Base-by-base conservation (phyloP, 2,888 invertebrate genomes). In the Xylota sylvarum region DNA sequence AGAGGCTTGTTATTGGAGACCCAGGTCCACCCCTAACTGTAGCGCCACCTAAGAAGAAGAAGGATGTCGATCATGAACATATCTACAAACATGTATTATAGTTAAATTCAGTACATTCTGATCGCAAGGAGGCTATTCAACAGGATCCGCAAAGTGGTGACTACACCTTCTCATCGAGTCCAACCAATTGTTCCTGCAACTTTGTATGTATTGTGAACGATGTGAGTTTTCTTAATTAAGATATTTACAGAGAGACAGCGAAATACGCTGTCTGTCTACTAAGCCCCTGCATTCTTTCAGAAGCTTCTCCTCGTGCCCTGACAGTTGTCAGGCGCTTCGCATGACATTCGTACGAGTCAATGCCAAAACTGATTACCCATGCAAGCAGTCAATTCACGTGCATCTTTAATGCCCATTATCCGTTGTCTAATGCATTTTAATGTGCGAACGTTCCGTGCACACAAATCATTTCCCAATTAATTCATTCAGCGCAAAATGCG, bases 361-460 rank as follows among this genome's bases (percentile, higher is more conserved):
- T 80, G 65, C 23, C 69, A 65, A 65, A 72, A 62, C 43, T 70
- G 32, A 60, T 77, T 77, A 50, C 19, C 35, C 10, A 69, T 69
- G 58, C 32, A 65, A 64, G 46, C 32, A 70, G 52, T 74, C 80
- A 80, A 9, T 74, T 56, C 64, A 80, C 70, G 70, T 80, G 85
- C 85, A 70, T 40, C 60, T 85, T 48, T 56, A 82, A 48, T 60
- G 32, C 43, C 77, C 37, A 86, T 77, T 69, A 82, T 35, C 55
- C 10, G 77, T 27, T 69, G 86, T 73, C 82, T 82, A 73, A 77
- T 86, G 86, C 81, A 82, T 82, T 73, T 86, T 69, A 86, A 86
- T 78, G 56, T 46, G 73, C 58, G 17, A 78, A 82, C 77, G 46
- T 50, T 62, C 37, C 14, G 60, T 72, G 86, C 86, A 86, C 52